phyloP scores from a whole-genome alignment of 2,888 invertebrate species.

The Leucoma salicis region DNA sequence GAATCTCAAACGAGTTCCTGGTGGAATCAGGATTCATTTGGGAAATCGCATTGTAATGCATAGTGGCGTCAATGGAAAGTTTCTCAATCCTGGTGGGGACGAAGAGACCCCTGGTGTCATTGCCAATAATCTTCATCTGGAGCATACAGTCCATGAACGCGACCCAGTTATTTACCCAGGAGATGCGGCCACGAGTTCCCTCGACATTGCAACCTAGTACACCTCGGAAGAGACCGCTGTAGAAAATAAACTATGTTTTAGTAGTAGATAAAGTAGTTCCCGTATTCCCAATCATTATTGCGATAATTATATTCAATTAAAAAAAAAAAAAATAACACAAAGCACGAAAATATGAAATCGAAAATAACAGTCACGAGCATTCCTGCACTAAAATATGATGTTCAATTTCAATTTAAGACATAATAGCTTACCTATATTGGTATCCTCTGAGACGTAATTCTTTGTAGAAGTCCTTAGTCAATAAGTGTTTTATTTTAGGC shows the following conservation, averaged over 20 bases:
- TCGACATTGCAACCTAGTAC: conserved; percentile 78
- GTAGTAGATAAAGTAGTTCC: no score
- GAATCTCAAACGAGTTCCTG: conserved; percentile 68
- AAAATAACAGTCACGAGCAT: no score
- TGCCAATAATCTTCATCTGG: conserved; percentile 88
- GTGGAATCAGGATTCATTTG: conserved; percentile 70
- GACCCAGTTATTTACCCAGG: conserved; percentile 93
- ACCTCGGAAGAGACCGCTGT: conserved; percentile 83
- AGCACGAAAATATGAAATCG: no score
- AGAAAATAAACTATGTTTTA: not conserved
- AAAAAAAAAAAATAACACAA: no score
- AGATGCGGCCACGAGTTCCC: conserved; percentile 74
- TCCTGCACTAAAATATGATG: no score
- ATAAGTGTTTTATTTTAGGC: conserved; percentile 74
- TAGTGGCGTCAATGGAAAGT: conserved; percentile 85
- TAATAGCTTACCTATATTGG: conserved; percentile 82
- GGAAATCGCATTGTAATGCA: conserved; percentile 79
- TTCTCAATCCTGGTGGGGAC: conserved; percentile 89
- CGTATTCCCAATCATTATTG: no score
- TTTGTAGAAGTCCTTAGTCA: conserved; percentile 86
- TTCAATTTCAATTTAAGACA: no score
- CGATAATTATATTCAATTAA: no score
- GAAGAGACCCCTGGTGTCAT: conserved; percentile 86
- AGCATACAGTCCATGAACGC: conserved; percentile 95
- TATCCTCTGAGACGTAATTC: conserved; percentile 88